Evolutionary conservation across 2,888 invertebrate genomes (phyloP).

Genomic region (Hecatera dysodea): DNA sequence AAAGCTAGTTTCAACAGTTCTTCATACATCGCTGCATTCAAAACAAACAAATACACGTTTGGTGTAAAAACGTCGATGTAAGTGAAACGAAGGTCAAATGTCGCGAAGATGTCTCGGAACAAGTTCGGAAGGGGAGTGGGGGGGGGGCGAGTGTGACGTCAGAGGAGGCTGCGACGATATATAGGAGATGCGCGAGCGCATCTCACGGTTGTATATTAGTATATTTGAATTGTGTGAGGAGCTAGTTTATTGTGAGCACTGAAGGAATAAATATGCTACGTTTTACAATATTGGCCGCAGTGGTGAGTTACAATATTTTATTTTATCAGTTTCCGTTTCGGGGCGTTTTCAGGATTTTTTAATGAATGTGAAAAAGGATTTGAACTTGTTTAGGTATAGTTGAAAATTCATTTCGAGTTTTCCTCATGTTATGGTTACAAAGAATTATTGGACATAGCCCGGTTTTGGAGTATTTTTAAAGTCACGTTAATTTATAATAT

Average conservation of each 20-base stretch:
- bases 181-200: slow-evolving; percentile 85
- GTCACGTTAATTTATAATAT: too few species aligned
- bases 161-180: slow-evolving; percentile 85
- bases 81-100: slow-evolving; percentile 77
- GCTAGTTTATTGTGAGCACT: slow-evolving; percentile 73
- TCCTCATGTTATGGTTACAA: background rate
- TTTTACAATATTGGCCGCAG: slow-evolving; percentile 78
- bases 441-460: too few species aligned
- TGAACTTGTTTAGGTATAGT: background rate
- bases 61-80: slow-evolving; percentile 73
- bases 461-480: too few species aligned
- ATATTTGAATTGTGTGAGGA: slow-evolving; percentile 78
- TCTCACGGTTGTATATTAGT: slow-evolving; percentile 78
- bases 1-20: slow-evolving; percentile 20
- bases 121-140: slow-evolving; percentile 73
- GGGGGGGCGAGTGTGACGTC: slow-evolving; percentile 80
- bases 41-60: slow-evolving; percentile 55
- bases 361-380: background rate
- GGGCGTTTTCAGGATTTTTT: background rate
- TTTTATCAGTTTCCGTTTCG: background rate
- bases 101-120: slow-evolving; percentile 82
- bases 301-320: slow-evolving; percentile 75
- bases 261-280: slow-evolving; percentile 78
- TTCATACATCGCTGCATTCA: slow-evolving; percentile 67
- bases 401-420: background rate